Base-by-base conservation (phyloP, 2,888 invertebrate species). In the Limnephilus marmoratus region DNA sequence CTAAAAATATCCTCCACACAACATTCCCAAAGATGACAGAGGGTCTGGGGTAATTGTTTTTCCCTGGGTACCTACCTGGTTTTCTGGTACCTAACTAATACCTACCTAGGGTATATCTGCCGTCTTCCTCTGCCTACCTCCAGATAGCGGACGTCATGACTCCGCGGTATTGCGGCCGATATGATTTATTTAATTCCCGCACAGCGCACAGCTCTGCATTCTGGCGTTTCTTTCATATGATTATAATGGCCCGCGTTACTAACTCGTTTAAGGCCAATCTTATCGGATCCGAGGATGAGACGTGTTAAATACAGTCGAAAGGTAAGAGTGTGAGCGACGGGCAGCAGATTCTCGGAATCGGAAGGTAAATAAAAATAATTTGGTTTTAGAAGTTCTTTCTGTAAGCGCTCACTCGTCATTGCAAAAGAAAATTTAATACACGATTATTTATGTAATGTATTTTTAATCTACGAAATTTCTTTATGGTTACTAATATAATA, bases 181-280 rank as follows among this genome's bases (percentile, higher is more conserved):
- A 91, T 93, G 93, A 93, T 93, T 93, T 93, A 93, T 93, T 93
- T 93, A 92, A 93, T 93, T 93, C 93, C 93, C 41, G 41, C 41
- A 41, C 41, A 41, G 41, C 91, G 90, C 87, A 83, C 90, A 86
- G 93, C 92, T 92, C 92, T 92, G 93, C 90, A 93, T 91, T 92
- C 92, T 92, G 93, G 92, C 93, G 81, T 93, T 93, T 93, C 93
- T 93, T 93, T 93, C 93, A 90, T 93, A 53, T 91, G 93, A 92
- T 92, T 91, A 91, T 93, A 91, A 93, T 92, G 87, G 92, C 45
- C 91, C 90, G 90, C 91, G 37, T 85, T 91, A 92, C 92, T 91
- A 86, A 91, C 92, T 91, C 85, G 91, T 92, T 83, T 90, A 85
- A 90, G 85, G 53, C 90, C 80, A 85, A 83, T 91, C 91, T 93